Evolutionary conservation across 2,888 invertebrate species (phyloP), one percentile per base, ranked within the genome.

Genomic region (Rhingia rostrata): DNA sequence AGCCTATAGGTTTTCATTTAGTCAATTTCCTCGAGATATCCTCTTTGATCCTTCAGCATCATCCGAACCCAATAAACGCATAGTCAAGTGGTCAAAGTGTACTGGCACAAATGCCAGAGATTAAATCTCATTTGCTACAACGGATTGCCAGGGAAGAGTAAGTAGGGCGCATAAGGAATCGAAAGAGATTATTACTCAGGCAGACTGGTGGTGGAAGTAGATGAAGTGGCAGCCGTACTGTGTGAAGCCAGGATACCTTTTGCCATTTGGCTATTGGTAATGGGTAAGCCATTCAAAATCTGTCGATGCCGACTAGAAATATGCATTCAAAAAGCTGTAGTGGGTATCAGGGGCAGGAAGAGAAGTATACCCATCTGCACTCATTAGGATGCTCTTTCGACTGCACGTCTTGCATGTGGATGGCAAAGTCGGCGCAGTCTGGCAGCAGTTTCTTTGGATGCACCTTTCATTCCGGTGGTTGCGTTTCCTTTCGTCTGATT

Each of bases 11-110:
- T 84, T 84, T 75, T 80, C 80, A 84, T 84, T 80, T 80, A 80
- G 80, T 75, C 74, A 84, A 84, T 84, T 84, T 84, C 84, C 84
- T 84, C 58, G 70, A 80, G 74, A 84, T 84, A 84, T 84, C 84
- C 84, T 75, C 80, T 84, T 84, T 84, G 84, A 75, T 70, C 80
- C 74, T 84, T 84, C 63, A 75, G 60, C 69, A 63, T 69, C 70
- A 66, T 61, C 54, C 70, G 53, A 51, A 41, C 66, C 56, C 74
- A 70, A 81, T 75, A 60, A 82, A 70, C 63, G 81, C 81, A 82
- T 60, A 75, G 60, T 49, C 69, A 75, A 66, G 75, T 75, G 84
- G 75, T 84, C 84, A 80, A 75, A 84, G 69, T 47, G 53, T 80
- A 70, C 64, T 63, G 64, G 74, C 80, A 32, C 49, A 74, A 80